Evolutionary conservation across 2,888 invertebrate species (phyloP), one percentile per base, ranked within the genome.

Genomic region (Amphiduros pacificus): DNA sequence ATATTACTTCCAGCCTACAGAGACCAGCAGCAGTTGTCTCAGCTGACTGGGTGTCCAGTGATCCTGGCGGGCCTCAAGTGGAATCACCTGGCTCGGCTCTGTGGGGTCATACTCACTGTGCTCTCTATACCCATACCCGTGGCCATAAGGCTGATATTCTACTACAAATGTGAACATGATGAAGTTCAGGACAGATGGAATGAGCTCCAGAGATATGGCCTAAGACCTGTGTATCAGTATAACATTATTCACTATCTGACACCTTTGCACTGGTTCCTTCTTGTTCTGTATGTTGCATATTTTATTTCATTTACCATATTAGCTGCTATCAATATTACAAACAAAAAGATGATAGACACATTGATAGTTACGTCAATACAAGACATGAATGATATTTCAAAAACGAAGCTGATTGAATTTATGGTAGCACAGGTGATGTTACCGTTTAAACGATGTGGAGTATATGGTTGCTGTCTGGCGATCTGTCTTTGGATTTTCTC

Each of bases 371-470:
- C 53, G 6, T 50, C 62, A 41, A 40, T 70, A 9, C 56, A 55
- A 11, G 70, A 70, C 53, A 52, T 70, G 63, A 55, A 57, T 3
- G 49, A 60, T n/a, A 26, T 56, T 40, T 40, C 36, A 26, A 22
- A 55, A n/a, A 29, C 62, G 6, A 68, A 68, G 29, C 64, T 63
- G 50, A 32, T 66, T 27, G 49, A 65, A n/a, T 55, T 70, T 52
- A 27, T 66, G 9, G 40, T 64, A 2, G 62, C 70, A n/a, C 70
- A 70, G 31, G 26, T 66, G 11, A 17, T 70, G 17, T 48, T 70
- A 17, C 70, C 70, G 2, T 59, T 70, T 51, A 66, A 70, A 56
- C 66, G 67, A 55, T 70, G 68, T 54, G 70, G 70, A 20, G 14
- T 70, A n/a, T 44, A 44, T 40, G 70, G 70, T 5, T 14, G 63